phyloP scores from a whole-genome alignment of 2,797 vertebrate species.

The Cryptoprocta ferox region DNA sequence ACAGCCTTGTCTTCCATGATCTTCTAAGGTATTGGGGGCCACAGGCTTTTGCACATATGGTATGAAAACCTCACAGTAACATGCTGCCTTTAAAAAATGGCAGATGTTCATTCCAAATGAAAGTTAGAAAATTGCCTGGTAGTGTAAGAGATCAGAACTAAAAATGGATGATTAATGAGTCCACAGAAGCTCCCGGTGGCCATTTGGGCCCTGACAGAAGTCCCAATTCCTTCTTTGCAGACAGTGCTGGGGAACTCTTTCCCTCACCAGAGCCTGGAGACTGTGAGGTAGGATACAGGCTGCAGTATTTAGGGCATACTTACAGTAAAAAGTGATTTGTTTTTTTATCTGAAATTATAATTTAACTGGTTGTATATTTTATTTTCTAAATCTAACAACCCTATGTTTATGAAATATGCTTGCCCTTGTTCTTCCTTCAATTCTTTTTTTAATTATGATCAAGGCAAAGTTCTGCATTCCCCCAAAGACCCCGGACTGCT shows the following conservation, averaged over 20 bases:
- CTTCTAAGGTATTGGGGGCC: background rate
- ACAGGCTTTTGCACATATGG: background rate
- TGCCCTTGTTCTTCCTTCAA: background rate
- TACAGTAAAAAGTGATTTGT: background rate
- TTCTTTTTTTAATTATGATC: slow-evolving; percentile 18
- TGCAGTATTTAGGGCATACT: background rate
- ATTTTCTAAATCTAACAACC: slow-evolving; percentile 23
- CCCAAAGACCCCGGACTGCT: background rate
- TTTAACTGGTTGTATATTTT: slow-evolving; percentile 31
- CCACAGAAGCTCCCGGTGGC: background rate
- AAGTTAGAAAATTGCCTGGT: background rate
- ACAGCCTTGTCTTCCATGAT: background rate
- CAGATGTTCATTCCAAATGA: background rate
- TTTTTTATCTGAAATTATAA: slow-evolving; percentile 49
- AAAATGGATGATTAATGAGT: background rate
- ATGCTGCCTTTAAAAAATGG: background rate
- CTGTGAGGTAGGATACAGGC: background rate
- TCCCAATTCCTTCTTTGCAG: background rate
- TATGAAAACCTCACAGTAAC: background rate
- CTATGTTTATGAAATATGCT: slow-evolving; percentile 9
- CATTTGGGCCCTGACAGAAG: background rate
- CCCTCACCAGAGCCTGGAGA: background rate
- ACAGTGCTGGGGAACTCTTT: background rate
- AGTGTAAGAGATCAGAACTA: background rate
- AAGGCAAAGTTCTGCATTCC: background rate